Evolutionary conservation across 2,888 invertebrate genomes (phyloP).

Genomic region (Clunio marinus): DNA sequence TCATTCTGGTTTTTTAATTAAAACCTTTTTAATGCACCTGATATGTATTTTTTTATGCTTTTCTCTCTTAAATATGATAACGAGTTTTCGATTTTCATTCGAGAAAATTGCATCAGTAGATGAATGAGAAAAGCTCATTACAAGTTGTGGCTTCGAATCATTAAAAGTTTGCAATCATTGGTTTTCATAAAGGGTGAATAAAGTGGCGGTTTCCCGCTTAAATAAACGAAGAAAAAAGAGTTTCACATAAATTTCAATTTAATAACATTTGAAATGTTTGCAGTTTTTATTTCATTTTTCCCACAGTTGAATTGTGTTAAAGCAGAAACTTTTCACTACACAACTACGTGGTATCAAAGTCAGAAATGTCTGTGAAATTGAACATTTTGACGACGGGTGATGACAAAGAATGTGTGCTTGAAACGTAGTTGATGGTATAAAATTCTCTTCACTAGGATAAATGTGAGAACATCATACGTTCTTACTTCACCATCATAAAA

Average conservation of each 20-base stretch:
- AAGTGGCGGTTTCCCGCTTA: background rate
- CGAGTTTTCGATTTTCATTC: background rate
- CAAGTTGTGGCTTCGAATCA: background rate
- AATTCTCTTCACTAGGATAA: background rate
- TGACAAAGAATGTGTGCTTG: background rate
- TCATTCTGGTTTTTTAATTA: no score
- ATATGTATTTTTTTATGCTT: background rate
- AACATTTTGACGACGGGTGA: background rate
- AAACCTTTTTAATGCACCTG: conserved; percentile 18
- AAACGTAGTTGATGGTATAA: background rate
- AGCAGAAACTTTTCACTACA: background rate
- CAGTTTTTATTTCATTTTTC: background rate
- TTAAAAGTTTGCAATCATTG: background rate
- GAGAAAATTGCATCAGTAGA: no score
- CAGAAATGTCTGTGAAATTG: no score
- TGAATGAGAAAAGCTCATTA: background rate
- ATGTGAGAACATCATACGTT: background rate
- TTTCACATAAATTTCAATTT: conserved; percentile 3
- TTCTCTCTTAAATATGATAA: background rate
- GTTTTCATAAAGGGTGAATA: background rate
- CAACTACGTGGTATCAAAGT: no score
- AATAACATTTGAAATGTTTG: background rate
- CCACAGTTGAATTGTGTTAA: background rate
- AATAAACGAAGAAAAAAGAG: background rate
- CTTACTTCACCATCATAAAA: conserved; percentile 1